Conservation (phyloP, 1,140 invertebrate genomes). For the Drosophila nigrodunni region DNA sequence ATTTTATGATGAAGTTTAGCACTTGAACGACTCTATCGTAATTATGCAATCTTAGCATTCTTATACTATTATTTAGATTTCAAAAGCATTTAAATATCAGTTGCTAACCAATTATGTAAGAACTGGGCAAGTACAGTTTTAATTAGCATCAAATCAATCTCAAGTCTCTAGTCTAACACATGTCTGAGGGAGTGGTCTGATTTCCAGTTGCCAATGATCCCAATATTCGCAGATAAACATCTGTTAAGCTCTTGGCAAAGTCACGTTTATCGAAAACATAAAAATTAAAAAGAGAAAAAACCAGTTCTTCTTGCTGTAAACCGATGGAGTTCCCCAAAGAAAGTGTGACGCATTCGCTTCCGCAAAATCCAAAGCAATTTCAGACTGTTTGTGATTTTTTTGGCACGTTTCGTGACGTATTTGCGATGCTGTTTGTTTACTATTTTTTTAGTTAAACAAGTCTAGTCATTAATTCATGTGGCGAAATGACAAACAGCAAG, state of each 20-base stretch:
- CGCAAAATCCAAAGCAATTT: neutral
- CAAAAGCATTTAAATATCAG: neutral
- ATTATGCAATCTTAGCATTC: slow-evolving; percentile 5
- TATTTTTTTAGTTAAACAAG: neutral
- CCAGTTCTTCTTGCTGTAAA: neutral
- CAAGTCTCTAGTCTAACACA: too few species aligned
- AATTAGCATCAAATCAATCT: neutral
- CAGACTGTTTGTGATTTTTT: slow-evolving; percentile 29
- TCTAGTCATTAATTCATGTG: neutral
- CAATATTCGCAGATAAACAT: neutral
- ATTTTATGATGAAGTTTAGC: slow-evolving; percentile 2
- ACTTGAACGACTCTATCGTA: neutral
- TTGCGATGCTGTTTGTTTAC: neutral
- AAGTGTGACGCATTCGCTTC: slow-evolving; percentile 67
- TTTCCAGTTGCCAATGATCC: neutral
- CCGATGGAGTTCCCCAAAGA: slow-evolving; percentile 69
- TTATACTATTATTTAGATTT: neutral
- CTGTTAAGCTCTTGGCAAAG: slow-evolving; percentile 37
- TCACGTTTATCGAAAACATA: slow-evolving; percentile 52
- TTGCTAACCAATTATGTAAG: neutral
- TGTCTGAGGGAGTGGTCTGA: neutral
- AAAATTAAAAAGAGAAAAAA: too few species aligned
- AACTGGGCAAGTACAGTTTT: neutral
- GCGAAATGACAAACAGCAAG: slow-evolving; percentile 5
- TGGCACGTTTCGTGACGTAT: slow-evolving; percentile 7